Percentiles rank a stretch among this genome's conserved stretches.
These are phyloP conservation scores for Mythimna ferrago DNA, from an alignment of 2,888 invertebrate genomes.

Conservation along the genomic window DNA sequence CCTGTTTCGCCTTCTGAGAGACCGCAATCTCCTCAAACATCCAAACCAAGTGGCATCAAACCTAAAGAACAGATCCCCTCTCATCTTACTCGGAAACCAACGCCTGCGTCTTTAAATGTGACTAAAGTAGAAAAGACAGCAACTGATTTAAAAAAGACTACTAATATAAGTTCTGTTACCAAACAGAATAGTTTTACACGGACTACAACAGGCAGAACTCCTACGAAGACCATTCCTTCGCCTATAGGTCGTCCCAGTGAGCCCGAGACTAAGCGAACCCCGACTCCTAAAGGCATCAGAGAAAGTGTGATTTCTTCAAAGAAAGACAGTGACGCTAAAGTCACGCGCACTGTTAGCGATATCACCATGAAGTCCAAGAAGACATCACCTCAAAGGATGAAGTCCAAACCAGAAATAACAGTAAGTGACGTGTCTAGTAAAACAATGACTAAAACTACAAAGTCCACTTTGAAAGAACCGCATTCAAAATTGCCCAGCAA, in stretches of 20 bases:
- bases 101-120: slow-evolving; percentile 72
- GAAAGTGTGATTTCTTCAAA: slow-evolving; percentile 82
- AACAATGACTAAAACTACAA: slow-evolving; percentile 75
- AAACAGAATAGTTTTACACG: slow-evolving; percentile 79
- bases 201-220: slow-evolving; percentile 71
- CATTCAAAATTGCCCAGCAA: slow-evolving; percentile 81
- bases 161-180: slow-evolving; percentile 61
- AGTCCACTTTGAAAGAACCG: slow-evolving; percentile 73
- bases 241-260: slow-evolving; percentile 70
- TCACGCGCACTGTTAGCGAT: slow-evolving; percentile 91
- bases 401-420: slow-evolving; percentile 88
- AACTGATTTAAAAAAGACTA: slow-evolving; percentile 77
- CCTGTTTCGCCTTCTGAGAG: slow-evolving; percentile 73
- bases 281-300: slow-evolving; percentile 79
- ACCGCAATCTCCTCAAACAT: slow-evolving; percentile 82
- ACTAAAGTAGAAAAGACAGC: slow-evolving; percentile 77
- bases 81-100: slow-evolving; percentile 76
- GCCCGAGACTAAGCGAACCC: slow-evolving; percentile 77
- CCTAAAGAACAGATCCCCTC: slow-evolving; percentile 77
- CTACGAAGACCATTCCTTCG: slow-evolving; percentile 69
- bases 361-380: slow-evolving; percentile 88
- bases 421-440: slow-evolving; percentile 80
- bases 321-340: slow-evolving; percentile 81
- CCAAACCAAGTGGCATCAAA: slow-evolving; percentile 77
- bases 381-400: slow-evolving; percentile 83